Conservation (phyloP, 2,113 vertebrate genomes). For the Dipodomys ordii region DNA sequence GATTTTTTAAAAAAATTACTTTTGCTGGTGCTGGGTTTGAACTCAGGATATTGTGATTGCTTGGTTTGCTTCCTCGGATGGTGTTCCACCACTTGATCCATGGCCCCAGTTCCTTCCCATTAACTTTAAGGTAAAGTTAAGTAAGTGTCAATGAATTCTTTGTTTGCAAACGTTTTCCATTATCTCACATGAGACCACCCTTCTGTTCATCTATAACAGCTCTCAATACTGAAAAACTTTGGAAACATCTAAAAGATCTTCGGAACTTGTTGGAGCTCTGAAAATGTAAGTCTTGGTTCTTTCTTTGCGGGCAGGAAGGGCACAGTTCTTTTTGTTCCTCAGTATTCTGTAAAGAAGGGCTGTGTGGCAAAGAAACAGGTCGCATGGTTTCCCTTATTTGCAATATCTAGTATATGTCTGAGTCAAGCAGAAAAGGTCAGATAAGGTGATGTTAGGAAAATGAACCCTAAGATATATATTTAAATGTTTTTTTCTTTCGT, state of each 20-base stretch:
- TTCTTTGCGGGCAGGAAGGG: background rate
- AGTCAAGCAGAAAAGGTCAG: too few relatives aligned
- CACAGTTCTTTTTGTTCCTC: background rate
- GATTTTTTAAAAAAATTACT: too few relatives aligned
- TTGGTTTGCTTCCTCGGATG: too few relatives aligned
- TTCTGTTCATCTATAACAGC: background rate
- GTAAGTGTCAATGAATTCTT: background rate
- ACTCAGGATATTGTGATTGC: too few relatives aligned
- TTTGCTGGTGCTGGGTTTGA: too few relatives aligned
- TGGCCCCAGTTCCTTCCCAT: background rate
- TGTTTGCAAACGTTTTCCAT: conserved; percentile 49
- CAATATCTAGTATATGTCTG: too few relatives aligned
- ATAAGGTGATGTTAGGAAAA: too few relatives aligned
- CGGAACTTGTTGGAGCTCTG: background rate
- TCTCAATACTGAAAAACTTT: background rate
- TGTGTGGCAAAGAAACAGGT: too few relatives aligned
- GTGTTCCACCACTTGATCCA: too few relatives aligned
- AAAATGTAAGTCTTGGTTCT: background rate
- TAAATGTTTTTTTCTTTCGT: too few relatives aligned
- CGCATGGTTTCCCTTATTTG: too few relatives aligned
- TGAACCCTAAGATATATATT: too few relatives aligned
- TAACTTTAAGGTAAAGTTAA: conserved; percentile 53
- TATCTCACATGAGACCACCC: background rate
- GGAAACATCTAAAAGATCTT: conserved; percentile 26
- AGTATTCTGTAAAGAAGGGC: conserved; percentile 24